Conservation (phyloP, 2,797 vertebrate genomes). For the Siniperca obscura region DNA sequence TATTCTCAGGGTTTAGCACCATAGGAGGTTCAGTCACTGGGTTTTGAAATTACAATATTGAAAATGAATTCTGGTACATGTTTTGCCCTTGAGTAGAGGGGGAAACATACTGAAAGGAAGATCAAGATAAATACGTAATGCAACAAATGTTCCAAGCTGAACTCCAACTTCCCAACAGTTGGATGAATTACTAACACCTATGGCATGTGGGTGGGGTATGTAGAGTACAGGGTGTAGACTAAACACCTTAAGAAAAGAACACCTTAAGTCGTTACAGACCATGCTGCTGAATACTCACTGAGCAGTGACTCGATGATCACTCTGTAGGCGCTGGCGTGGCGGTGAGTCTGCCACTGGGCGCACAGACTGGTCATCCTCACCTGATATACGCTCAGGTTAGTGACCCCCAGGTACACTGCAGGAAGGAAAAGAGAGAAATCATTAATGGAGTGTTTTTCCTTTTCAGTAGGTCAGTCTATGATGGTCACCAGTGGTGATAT, state of each 20-base stretch:
- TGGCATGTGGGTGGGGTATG: no score
- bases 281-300: conserved; percentile 84
- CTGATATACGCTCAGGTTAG: conserved; percentile 86
- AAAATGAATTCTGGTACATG: background rate
- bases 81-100: no score
- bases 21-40: background rate
- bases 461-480: no score
- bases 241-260: background rate
- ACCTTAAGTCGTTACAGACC: no score
- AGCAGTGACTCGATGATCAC: conserved; percentile 85
- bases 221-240: no score
- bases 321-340: conserved; percentile 90
- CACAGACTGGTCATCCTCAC: conserved; percentile 89
- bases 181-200: background rate
- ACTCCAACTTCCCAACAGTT: background rate
- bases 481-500: background rate
- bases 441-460: background rate
- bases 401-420: conserved; percentile 90
- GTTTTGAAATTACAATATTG: background rate
- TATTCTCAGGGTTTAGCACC: background rate
- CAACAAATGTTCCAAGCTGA: background rate
- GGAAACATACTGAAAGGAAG: no score
- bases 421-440: background rate
- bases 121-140: background rate
- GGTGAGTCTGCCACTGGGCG: conserved; percentile 91